Conservation (phyloP, 2,888 invertebrate species). For the Syrphus vitripennis region DNA sequence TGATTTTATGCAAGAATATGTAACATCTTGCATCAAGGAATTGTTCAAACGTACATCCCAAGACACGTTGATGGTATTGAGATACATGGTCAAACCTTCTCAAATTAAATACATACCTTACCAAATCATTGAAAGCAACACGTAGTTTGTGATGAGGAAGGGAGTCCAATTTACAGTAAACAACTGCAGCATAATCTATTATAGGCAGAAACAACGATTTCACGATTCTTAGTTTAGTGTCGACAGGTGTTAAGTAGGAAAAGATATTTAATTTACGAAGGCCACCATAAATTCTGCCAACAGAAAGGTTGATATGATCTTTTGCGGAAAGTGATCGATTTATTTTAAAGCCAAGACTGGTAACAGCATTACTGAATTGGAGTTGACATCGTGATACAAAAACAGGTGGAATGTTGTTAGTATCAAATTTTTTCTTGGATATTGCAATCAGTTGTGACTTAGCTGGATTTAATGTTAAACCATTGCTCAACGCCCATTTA, state of each 20-base stretch:
- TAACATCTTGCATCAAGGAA: background rate
- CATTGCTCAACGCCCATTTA: too few species aligned
- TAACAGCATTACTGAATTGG: too few species aligned
- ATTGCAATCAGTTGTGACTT: too few species aligned
- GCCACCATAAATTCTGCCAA: too few species aligned
- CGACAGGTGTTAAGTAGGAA: background rate
- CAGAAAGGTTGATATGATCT: too few species aligned
- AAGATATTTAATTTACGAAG: too few species aligned
- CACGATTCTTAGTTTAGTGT: background rate
- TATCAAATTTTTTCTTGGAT: too few species aligned
- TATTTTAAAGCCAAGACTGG: too few species aligned
- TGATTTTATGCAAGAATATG: background rate
- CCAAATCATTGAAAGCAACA: background rate
- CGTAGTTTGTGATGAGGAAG: background rate
- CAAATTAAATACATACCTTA: background rate
- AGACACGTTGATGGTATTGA: background rate
- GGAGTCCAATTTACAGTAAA: background rate
- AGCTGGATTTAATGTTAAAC: too few species aligned
- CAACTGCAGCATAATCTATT: background rate
- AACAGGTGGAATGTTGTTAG: too few species aligned
- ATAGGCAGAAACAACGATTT: background rate
- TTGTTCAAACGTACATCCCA: background rate
- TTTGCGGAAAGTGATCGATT: too few species aligned
- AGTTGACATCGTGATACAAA: too few species aligned
- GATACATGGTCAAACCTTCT: background rate